Evolutionary conservation across 1,140 invertebrate genomes (phyloP), one percentile per base, ranked within the genome.

Genomic region (Hirudo medicinalis): DNA sequence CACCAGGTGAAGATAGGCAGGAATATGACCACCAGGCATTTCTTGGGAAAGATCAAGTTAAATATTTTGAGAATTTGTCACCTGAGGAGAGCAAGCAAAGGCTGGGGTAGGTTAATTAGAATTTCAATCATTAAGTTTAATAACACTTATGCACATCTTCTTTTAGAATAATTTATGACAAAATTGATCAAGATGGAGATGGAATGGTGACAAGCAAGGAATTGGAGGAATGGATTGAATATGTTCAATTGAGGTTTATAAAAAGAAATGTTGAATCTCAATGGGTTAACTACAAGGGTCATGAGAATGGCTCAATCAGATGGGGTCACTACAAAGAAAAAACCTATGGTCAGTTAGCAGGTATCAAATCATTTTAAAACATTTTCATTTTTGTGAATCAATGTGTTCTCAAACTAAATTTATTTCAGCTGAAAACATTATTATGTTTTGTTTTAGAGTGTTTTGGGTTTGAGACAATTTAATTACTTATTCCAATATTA

Each of bases 1-100:
- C 57, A 63, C 29, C 29, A 22, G 82, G 80, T 22, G 81, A 86
- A 53, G 94, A 98, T 77, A 97, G 97, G 81, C 82, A 87, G 68
- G 90, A 93, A 69, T 98, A 92, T 82, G 96, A 99, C 78, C 95
- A 99, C 80, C 94, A 99, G 80, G 92, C 93, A 5, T 98, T 99
- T 80, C 83, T 99, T 4, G 96, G 95, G 0, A 91, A 95, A 76
- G 84, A 86, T 29, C 91, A 94, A 76, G 91, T 94, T 0, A 91
- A 93, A 80, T 89, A 90, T 25, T 99, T 97, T 83, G 92, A 97
- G 80, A 87, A 95, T 76, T 83, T 98, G 19, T 86, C 89, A 15
- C 94, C 94, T 2, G 94, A 98, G 83, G 95, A 99, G 80, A 97
- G 93, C 81, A 90, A 89, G 79, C 85, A 90, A 73, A 86, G 92